These are phyloP conservation scores for Drosophila paranaensis DNA, from an alignment of 2,888 invertebrate genomes.

Conservation along the genomic window DNA sequence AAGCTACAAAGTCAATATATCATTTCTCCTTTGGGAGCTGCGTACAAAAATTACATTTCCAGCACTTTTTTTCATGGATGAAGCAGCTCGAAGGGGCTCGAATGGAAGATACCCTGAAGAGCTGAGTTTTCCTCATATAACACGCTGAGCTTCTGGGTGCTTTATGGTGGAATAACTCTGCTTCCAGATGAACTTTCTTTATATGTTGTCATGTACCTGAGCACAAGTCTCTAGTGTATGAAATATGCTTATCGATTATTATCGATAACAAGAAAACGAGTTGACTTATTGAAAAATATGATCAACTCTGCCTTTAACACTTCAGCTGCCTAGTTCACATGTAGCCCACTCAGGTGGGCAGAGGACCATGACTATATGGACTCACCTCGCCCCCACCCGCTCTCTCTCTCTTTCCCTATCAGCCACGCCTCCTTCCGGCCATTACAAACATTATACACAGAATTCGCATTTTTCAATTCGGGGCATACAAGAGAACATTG, in stretches of 20 bases:
- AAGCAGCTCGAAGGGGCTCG: neutral
- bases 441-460: neutral
- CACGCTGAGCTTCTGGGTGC: neutral
- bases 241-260: neutral
- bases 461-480: neutral
- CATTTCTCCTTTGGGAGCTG: conserved; percentile 1
- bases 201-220: neutral
- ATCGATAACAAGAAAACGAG: neutral
- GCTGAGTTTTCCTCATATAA: neutral
- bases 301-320: too few relatives aligned
- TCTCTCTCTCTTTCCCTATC: too few relatives aligned
- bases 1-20: conserved; percentile 8
- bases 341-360: too few relatives aligned
- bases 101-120: neutral
- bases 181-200: fast-evolving
- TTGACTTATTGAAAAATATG: too few relatives aligned
- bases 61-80: neutral
- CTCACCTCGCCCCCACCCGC: neutral
- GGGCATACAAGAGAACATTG: neutral
- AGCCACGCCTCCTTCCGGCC: neutral
- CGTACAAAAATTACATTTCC: neutral
- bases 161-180: neutral
- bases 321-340: too few relatives aligned
- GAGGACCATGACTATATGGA: neutral
- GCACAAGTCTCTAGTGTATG: neutral